Conservation (phyloP, 2,888 invertebrate species). For the Luperina testacea region DNA sequence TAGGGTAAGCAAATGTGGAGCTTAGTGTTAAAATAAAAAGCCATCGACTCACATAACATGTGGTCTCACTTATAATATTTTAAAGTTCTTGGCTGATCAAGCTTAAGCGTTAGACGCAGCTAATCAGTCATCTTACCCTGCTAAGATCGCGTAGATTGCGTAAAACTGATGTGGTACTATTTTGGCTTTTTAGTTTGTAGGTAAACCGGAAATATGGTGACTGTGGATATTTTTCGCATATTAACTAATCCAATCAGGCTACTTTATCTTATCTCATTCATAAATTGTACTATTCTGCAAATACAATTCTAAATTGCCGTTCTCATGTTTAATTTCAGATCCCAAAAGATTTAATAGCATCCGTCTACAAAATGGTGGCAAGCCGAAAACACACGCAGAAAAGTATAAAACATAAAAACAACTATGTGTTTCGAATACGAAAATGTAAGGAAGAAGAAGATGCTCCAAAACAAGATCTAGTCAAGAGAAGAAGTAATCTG, state of each 20-base stretch:
- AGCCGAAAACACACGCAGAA: slow-evolving; percentile 91
- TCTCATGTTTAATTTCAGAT: slow-evolving; percentile 80
- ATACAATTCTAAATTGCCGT: not conserved
- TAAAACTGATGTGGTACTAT: not conserved
- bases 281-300: not conserved
- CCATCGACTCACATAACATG: not conserved
- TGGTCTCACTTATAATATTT: not conserved
- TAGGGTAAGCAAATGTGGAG: slow-evolving; percentile 80
- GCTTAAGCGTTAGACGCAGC: not conserved
- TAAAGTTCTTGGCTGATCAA: not conserved
- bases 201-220: not conserved
- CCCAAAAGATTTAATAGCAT: slow-evolving; percentile 93
- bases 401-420: slow-evolving; percentile 87
- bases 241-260: not conserved
- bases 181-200: not conserved
- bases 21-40: not conserved
- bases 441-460: slow-evolving; percentile 79
- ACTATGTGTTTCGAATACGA: slow-evolving; percentile 83
- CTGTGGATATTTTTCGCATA: not conserved
- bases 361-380: slow-evolving; percentile 93
- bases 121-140: not conserved
- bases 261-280: not conserved
- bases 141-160: not conserved
- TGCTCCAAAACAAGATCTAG: slow-evolving; percentile 71
- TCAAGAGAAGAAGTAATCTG: slow-evolving; percentile 86